Base-by-base conservation (phyloP, 2,113 vertebrate species). In the Numenius arquata region DNA sequence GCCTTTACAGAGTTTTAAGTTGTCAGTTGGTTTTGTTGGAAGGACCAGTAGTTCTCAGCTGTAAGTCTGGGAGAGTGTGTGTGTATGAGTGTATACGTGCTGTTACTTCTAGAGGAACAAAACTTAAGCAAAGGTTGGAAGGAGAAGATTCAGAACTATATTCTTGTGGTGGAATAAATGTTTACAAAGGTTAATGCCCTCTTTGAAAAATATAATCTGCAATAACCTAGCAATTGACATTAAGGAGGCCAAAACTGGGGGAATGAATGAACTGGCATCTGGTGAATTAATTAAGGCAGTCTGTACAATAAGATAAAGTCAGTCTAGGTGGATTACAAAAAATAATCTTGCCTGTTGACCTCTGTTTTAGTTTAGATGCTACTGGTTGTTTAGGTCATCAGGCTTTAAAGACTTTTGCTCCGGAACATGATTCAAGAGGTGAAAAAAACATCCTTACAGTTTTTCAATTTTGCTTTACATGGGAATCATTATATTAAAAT, bases 401-500 rank as follows among this genome's bases (percentile, higher is more conserved):
- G 34, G 10, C 38, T 95, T 74, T 59, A 38, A 85, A 72, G 34
- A 26, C 20, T 63, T 34, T 7, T 47, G 15, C 27, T 90, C 32
- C 45, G 36, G 9, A 41, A 38, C 4, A 3, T 63, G 50, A 74
- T 43, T 78, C 50, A 80, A 41, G 70, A 89, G 91, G 56, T 58
- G 59, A 43, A 30, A 95, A 79, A 93, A 72, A 58, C 63, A 41
- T 59, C 41, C 43, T 84, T 93, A 8, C 0, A 2, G 53, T 87
- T 96, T 47, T 78, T 92, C 38, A 43, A 0, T 85, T 90, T 78
- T 30, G 63, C 43, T 85, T 85, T 92, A 53, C 19, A n/a, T 80
- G 78, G 75, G 83, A 93, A 81, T 95, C 41, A 25, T 89, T 95
- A 30, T 88, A 82, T 96, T 96, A 95, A 97, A 97, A 53, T 93